These are phyloP conservation scores for Glaucopsyche alexis DNA, from an alignment of 2,888 invertebrate species.

Conservation along the genomic window DNA sequence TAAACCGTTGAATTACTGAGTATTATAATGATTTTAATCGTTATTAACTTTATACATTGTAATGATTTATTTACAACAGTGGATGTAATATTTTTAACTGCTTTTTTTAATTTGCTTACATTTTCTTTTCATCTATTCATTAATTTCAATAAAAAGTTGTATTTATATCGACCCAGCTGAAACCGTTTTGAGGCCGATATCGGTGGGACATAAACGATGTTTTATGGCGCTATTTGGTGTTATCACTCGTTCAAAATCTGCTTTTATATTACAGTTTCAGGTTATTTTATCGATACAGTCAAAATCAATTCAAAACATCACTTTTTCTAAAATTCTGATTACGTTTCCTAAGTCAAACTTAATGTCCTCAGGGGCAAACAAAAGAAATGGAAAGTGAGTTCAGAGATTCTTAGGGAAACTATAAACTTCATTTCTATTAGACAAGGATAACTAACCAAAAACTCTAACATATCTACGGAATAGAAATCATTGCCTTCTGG, in stretches of 20 bases:
- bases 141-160: not conserved
- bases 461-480: not conserved
- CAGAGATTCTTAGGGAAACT: constrained; percentile 8
- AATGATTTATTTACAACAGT: too few relatives aligned
- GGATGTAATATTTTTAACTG: not conserved
- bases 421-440: constrained; percentile 19
- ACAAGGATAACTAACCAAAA: constrained; percentile 7
- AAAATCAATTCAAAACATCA: not conserved
- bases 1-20: not conserved
- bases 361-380: not conserved
- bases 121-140: not conserved
- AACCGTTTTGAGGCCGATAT: not conserved
- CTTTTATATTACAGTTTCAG: constrained; percentile 3
- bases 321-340: constrained; percentile 2
- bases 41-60: not conserved
- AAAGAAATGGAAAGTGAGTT: constrained; percentile 15
- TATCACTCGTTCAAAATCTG: constrained; percentile 15
- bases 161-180: constrained; percentile 3
- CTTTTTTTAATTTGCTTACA: not conserved
- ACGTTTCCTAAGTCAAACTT: not conserved
- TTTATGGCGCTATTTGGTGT: constrained; percentile 19
- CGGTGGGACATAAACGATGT: constrained; percentile 21
- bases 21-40: not conserved
- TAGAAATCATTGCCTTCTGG: not conserved
- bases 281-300: constrained; percentile 5